Evolutionary conservation across 2,797 vertebrate genomes (phyloP), one percentile per base, ranked within the genome.

Genomic region (Rhadinocentrus ornatus): DNA sequence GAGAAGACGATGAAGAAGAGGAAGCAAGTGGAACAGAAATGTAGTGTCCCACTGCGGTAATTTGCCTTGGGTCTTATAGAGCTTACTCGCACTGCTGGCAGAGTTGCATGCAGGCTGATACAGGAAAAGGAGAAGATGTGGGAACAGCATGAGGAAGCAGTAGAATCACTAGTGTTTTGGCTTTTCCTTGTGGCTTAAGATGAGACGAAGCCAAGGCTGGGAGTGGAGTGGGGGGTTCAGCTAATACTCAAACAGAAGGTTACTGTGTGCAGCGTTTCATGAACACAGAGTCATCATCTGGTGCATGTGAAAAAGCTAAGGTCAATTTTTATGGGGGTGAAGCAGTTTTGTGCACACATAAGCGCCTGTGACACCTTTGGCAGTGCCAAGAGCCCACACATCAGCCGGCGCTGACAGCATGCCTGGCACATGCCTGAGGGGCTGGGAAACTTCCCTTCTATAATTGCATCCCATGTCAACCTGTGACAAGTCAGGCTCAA

Each of bases 401-500:
- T 91, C 89, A 90, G 77, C 87, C 72, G n/a, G 26, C 48, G 13
- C 31, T 90, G 90, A 91, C 91, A 91, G 89, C 84, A 70, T 83
- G 80, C 86, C 89, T 91, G 89, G 86, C 90, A 90, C 85, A 85
- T 72, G 90, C 91, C 90, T 80, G 87, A 86, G 89, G 89, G 82
- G 65, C 83, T 57, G 69, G 64, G 76, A 85, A 83, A 85, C 84
- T 90, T 87, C 83, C 88, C 77, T 75, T 86, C 85, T 83, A 86
- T 92, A 91, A 92, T 92, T 93, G 88, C 90, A 89, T 93, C 89
- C 87, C 89, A 80, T 89, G 90, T 92, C 89, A 91, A 80, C 86
- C 85, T 66, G 85, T 86, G 88, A 90, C 87, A 85, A 85, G 85
- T 87, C 79, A 60, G 73, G 75, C 88, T 86, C 81, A 81, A 84